Conservation (phyloP, 1,140 invertebrate species). For the Achroia grisella region DNA sequence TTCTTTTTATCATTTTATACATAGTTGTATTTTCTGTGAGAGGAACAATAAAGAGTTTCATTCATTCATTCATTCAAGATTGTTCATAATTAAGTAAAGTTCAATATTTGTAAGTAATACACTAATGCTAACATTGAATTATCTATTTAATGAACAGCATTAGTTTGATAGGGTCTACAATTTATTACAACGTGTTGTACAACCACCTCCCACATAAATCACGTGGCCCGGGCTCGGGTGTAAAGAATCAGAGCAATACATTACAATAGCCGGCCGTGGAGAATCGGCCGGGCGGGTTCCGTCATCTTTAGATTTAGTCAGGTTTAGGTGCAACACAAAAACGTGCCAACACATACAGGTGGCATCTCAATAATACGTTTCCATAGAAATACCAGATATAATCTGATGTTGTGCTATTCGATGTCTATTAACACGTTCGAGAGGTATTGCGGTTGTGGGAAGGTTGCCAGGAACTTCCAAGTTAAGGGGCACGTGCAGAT, state of each 20-base stretch:
- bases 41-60: too few species aligned
- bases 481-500: background rate
- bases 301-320: slow-evolving; percentile 1
- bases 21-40: too few species aligned
- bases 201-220: slow-evolving; percentile 21
- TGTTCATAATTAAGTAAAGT: too few species aligned
- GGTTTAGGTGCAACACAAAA: slow-evolving; percentile 15
- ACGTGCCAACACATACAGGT: background rate
- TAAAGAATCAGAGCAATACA: slow-evolving; percentile 9
- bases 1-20: too few species aligned
- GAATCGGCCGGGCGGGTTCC: slow-evolving; percentile 20
- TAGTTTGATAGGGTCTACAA: too few species aligned
- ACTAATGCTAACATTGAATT: too few species aligned
- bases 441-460: background rate
- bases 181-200: too few species aligned
- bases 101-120: too few species aligned
- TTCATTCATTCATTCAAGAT: too few species aligned
- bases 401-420: background rate
- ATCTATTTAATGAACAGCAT: too few species aligned
- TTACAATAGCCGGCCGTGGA: slow-evolving; percentile 3
- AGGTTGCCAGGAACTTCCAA: too few species aligned
- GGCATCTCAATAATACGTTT: background rate
- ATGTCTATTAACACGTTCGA: background rate
- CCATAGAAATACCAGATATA: background rate
- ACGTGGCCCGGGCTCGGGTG: background rate